Evolutionary conservation across 2,797 vertebrate species (phyloP), one percentile per base, ranked within the genome.

Genomic region (Spea hammondii): DNA sequence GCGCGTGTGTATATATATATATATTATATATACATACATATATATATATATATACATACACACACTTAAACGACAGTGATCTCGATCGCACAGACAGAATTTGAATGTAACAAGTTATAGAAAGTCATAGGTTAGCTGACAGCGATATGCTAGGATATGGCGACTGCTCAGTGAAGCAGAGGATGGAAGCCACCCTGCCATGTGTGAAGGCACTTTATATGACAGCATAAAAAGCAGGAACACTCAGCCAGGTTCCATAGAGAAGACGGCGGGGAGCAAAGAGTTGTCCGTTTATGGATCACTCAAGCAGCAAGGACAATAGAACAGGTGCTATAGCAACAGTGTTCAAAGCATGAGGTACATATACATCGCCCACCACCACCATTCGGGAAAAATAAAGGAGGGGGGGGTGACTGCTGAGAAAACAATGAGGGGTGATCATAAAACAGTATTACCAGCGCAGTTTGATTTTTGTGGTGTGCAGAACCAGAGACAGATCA

Each of bases 321-420:
- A 45, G 32, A 74, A 72, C 55, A 76, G 79, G 73, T 80, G 60
- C 79, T 80, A 76, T 80, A 80, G 79, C 79, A 80, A 80, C 73
- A 55, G 78, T 70, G 72, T 72, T 71, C 10, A 59, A 76, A 59
- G 73, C 60, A 76, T 76, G 51, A 76, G 67, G 71, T 68, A 79
- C 57, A 76, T 64, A 54, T 53, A 64, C 71, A 51, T 79, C 70
- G 60, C 62, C 70, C 77, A 49, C 64, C 7, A 54, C 4, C 50
- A 59, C 51, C 51, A 79, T 68, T 65, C 50, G 6, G 45, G 3
- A 60, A 72, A 60, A 72, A 78, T 70, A 50, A 8, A 17, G 69
- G 1, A 46, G 60, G 49, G 76, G 50, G 76, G 45, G 54, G n/a
- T n/a, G n/a, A n/a, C 6, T 4, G n/a, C n/a, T 47, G 54, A 68